A percentile compares a stretch with the other conserved stretches of the same genome.
phyloP scores from a whole-genome alignment of 2,888 invertebrate species.

The Masnerella sp. region DNA sequence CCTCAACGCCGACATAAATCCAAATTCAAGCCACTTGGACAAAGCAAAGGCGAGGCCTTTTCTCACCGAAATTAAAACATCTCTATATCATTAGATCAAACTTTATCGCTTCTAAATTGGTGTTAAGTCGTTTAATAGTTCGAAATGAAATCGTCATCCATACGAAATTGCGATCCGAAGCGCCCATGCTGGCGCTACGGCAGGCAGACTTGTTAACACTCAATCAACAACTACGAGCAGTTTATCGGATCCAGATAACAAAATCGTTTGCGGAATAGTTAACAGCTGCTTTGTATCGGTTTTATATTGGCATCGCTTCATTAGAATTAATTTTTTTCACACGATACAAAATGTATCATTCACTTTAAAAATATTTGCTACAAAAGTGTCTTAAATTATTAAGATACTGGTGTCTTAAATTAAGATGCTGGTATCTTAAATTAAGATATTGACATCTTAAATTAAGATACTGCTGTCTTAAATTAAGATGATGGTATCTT shows the following conservation, averaged over 20 bases:
- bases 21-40: constrained; percentile 10
- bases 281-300: no score
- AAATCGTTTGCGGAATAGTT: no score
- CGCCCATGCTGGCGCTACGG: background rate
- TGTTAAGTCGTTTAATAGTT: constrained; percentile 8
- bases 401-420: no score
- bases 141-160: constrained; percentile 1
- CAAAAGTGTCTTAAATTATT: no score
- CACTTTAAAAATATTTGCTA: no score
- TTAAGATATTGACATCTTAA: no score
- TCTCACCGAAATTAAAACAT: constrained; percentile 23
- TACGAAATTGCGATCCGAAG: background rate
- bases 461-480: no score
- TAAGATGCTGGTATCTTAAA: no score
- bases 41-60: background rate
- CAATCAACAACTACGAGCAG: background rate
- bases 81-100: constrained; percentile 7
- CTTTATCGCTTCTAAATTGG: constrained; percentile 9
- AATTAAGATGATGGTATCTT: no score
- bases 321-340: no score
- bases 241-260: constrained; percentile 16
- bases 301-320: no score
- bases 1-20: constrained; percentile 1
- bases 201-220: constrained; percentile 2
- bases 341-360: no score